These are phyloP conservation scores for Meda fulgida DNA, from an alignment of 2,797 vertebrate genomes.

Conservation along the genomic window DNA sequence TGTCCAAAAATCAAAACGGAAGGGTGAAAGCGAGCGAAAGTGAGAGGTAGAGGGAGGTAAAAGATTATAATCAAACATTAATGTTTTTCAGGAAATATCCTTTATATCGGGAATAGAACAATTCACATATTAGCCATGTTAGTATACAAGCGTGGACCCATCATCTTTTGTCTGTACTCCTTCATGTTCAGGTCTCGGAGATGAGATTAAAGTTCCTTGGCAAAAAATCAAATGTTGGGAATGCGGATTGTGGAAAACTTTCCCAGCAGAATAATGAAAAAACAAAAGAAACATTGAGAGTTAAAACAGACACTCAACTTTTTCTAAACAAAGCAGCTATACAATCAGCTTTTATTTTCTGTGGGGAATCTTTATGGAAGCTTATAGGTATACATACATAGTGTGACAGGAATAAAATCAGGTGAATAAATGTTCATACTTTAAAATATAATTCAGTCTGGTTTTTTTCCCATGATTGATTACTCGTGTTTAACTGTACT, in stretches of 20 bases:
- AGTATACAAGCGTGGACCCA: not conserved
- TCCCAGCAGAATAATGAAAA: conserved; percentile 24
- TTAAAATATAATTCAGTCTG: not conserved
- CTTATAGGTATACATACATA: not conserved
- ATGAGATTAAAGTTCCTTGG: conserved; percentile 46
- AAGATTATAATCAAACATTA: not conserved
- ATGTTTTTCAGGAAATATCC: conserved; percentile 4
- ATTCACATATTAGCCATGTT: not conserved
- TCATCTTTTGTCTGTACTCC: conserved; percentile 33
- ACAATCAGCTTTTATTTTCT: not conserved
- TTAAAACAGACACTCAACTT: conserved; percentile 10
- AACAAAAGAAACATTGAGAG: conserved; percentile 13
- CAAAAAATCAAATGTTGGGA: conserved; percentile 34
- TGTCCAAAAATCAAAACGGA: conserved; percentile 63
- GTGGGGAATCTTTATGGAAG: not conserved
- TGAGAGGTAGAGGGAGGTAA: conserved; percentile 44
- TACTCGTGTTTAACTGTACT: not conserved
- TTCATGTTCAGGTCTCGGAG: conserved; percentile 43
- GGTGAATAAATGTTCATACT: conserved; percentile 3
- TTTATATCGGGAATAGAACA: conserved; percentile 8
- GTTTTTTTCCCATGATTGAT: not conserved
- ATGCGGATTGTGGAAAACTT: conserved; percentile 43
- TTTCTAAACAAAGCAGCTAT: not conserved
- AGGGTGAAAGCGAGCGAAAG: conserved; percentile 60
- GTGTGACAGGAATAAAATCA: conserved; percentile 4